Evolutionary conservation across 2,888 invertebrate genomes (phyloP), one percentile per base, ranked within the genome.

Genomic region (Microctonus brassicae): DNA sequence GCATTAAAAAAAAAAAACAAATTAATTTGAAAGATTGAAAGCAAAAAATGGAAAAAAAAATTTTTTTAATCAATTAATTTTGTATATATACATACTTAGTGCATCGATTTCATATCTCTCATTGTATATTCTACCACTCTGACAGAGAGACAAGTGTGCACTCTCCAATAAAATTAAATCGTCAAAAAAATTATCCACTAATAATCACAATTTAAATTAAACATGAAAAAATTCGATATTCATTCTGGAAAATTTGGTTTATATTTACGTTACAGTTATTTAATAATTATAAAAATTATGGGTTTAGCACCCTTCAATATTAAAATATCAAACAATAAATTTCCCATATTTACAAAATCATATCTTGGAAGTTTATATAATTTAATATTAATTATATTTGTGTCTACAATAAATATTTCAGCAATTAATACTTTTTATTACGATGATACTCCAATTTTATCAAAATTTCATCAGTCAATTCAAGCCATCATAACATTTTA

Each of bases 401-500:
- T 17, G 2, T 11, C 17, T 33, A n/a, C 33, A 34, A 34, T 5
- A 60, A 60, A 47, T 47, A 47, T 47, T 3, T 7, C n/a, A n/a
- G 3, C 10, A 6, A 5, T 3, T 13, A 42, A 42, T n/a, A 2
- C 13, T n/a, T 2, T 33, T 0, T 34, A 29, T 58, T 20, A 60
- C 34, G 7, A 4, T 1, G 10, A 5, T 17, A 3, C 5, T 22
- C 22, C 73, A 6, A 24, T 20, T 0, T 5, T 75, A 9, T 73
- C 73, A n/a, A n/a, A n/a, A n/a, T n/a, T n/a, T n/a, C n/a, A n/a
- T 0, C 5, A 1, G 2, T 20, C 3, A 7, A 74, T 79, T 17
- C 77, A 75, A 13, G 1, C 69, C 5, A 2, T 61, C 0, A 70
- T 76, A 39, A 22, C 34, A 0, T 0, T 77, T 17, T 24, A 67